Conservation (phyloP, 2,888 invertebrate species). For the Polydrusus cervinus region DNA sequence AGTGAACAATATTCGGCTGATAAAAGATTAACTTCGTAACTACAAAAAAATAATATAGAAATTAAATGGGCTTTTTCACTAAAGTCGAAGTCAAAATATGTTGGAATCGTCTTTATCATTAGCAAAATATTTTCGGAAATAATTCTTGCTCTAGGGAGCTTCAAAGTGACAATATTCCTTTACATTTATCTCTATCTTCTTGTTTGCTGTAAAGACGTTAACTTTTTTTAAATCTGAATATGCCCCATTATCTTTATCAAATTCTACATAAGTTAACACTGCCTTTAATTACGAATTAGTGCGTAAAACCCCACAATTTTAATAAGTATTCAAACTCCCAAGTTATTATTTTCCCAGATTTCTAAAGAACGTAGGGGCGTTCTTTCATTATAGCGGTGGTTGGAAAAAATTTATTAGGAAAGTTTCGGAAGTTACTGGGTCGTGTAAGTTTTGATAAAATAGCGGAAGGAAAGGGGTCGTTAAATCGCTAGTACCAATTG, state of each 20-base stretch:
- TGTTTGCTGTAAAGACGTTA: too few relatives aligned
- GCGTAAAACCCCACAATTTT: slow-evolving; percentile 46
- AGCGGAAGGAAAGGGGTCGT: slow-evolving; percentile 51
- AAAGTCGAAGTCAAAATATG: too few relatives aligned
- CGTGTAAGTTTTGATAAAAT: slow-evolving; percentile 54
- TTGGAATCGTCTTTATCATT: too few relatives aligned
- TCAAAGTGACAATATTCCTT: too few relatives aligned
- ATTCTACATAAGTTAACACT: slow-evolving; percentile 29
- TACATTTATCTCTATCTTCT: too few relatives aligned
- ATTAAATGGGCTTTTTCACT: too few relatives aligned
- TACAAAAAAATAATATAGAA: too few relatives aligned
- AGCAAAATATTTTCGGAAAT: too few relatives aligned
- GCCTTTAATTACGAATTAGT: slow-evolving; percentile 46
- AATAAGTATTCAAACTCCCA: slow-evolving; percentile 47
- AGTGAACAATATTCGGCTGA: too few relatives aligned
- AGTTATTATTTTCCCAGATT: slow-evolving; percentile 47
- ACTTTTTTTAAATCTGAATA: too few relatives aligned
- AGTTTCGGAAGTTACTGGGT: slow-evolving; percentile 50
- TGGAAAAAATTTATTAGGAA: slow-evolving; percentile 52
- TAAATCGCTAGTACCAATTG: slow-evolving; percentile 48
- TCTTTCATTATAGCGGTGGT: slow-evolving; percentile 42
- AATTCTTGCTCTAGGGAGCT: too few relatives aligned
- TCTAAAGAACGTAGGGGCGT: slow-evolving; percentile 44
- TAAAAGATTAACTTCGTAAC: too few relatives aligned
- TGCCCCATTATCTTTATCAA: slow-evolving; percentile 7